Evolutionary conservation across 2,888 invertebrate species (phyloP).

Genomic region (Drosophila hawaiiensis): DNA sequence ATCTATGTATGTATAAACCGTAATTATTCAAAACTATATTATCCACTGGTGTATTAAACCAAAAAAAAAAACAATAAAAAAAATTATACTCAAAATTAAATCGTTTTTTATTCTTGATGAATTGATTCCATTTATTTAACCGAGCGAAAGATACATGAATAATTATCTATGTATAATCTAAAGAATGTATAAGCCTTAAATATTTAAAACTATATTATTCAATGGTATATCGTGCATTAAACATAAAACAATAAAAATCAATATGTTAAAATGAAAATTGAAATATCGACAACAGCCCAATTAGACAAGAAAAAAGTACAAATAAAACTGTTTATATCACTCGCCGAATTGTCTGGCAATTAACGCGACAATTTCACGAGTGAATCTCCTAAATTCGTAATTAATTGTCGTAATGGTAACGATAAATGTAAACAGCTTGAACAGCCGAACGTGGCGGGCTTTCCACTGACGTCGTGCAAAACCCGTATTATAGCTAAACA

Average conservation of each 20-base stretch:
- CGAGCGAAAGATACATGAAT: conserved; percentile 4
- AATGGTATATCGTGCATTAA: conserved; percentile 38
- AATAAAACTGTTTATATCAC: conserved; percentile 1
- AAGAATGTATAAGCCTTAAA: conserved; percentile 28
- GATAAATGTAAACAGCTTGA: conserved; percentile 74
- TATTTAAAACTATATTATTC: conserved; percentile 53
- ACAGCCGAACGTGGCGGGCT: conserved; percentile 54
- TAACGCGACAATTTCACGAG: conserved; percentile 37
- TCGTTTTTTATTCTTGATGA: conserved; percentile 22
- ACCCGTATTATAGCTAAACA: conserved; percentile 81
- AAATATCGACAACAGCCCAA: conserved; percentile 5
- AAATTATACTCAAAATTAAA: neutral
- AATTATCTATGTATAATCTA: conserved; percentile 8
- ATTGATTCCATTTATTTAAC: conserved; percentile 26
- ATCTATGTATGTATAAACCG: conserved; percentile 18
- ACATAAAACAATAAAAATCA: conserved; percentile 31
- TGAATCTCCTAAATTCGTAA: conserved; percentile 58
- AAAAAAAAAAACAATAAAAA: conserved; percentile 22
- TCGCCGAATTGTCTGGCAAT: conserved; percentile 21
- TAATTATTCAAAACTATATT: conserved; percentile 56
- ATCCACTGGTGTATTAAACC: conserved; percentile 43
- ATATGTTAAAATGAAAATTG: neutral
- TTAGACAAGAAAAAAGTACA: neutral
- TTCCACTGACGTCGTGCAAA: conserved; percentile 80
- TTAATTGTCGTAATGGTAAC: conserved; percentile 62